Evolutionary conservation across 2,888 invertebrate species (phyloP), one percentile per base, ranked within the genome.

Genomic region (Siphonodentalium dalli): DNA sequence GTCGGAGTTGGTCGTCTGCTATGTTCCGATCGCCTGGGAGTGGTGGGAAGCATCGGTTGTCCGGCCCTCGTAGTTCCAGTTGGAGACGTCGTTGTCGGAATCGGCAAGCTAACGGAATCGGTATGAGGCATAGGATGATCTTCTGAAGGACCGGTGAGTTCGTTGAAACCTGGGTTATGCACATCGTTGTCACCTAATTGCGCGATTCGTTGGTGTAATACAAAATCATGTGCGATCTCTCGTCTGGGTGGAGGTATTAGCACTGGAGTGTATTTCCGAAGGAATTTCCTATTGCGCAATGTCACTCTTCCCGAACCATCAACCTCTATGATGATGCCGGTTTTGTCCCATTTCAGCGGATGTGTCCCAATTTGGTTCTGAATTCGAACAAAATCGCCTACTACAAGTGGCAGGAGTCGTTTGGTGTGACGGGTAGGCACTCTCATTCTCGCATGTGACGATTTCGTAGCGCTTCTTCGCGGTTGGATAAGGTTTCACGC

Each of bases 271-370:
- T 54, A 52, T 34, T 63, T 60, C 15, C 61, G 9, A 11, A 65
- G 39, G 35, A 53, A 48, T 27, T 59, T 48, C 6, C 59, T 34
- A 39, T 61, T 64, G 5, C 58, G 41, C 0, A 58, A n/a, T 6
- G 57, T 64, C 5, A 63, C 51, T 23, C 57, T 29, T 7, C 61
- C 61, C 29, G 61, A 54, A 6, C 58, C 63, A 56, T 63, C 61
- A 21, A 63, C 48, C 18, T 35, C 21, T 21, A 60, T 28, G 3
- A 54, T 39, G 3, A 21, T 29, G 6, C 57, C 56, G 34, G 55
- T 61, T 18, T 42, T 45, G 21, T 61, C 55, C 58, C 63, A 63
- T 47, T 38, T 44, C 37, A 42, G 29, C 3, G 61, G 55, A 18
- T 61, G 54, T 29, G 47, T 38, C 2, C 58, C 61, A 2, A 46